Percentiles rank a stretch among this genome's conserved stretches.
phyloP scores from a whole-genome alignment of 1,140 invertebrate species.

The Diorhabda sublineata region DNA sequence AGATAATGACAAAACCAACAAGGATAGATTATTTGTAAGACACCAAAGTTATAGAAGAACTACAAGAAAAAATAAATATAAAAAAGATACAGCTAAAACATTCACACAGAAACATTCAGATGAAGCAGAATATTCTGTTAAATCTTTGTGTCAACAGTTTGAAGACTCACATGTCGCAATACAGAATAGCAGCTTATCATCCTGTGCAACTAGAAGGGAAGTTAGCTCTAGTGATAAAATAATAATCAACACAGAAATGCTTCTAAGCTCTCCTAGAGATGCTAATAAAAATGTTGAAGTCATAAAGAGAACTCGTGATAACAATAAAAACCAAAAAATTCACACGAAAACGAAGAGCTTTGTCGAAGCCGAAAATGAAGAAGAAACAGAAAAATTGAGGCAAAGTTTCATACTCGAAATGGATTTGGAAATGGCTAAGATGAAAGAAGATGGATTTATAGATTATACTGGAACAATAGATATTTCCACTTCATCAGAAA shows the following conservation, averaged over 20 bases:
- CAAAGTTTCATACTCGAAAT: constrained; percentile 23
- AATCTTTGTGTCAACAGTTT: not conserved
- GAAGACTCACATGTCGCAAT: not conserved
- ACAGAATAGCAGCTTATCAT: too few species aligned
- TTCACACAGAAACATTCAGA: too few species aligned
- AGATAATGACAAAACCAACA: not conserved
- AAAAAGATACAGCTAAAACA: not conserved
- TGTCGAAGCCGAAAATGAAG: constrained; percentile 23
- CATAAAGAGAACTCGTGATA: not conserved
- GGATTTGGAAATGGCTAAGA: constrained; percentile 23
- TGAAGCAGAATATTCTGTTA: not conserved
- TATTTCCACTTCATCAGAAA: constrained; percentile 21
- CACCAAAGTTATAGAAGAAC: not conserved
- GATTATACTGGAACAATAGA: constrained; percentile 6
- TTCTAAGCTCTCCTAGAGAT: not conserved
- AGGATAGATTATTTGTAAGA: constrained; percentile 5
- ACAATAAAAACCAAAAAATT: not conserved
- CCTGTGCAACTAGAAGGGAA: too few species aligned
- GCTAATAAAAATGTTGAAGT: not conserved
- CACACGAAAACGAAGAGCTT: constrained; percentile 22
- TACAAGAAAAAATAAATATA: constrained; percentile 7
- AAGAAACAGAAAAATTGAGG: constrained; percentile 23
- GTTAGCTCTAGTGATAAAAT: too few species aligned
- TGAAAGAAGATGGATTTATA: constrained; percentile 25
- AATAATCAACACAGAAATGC: too few species aligned